These are phyloP conservation scores for Antennarius striatus DNA, from an alignment of 2,113 vertebrate species.

Conservation along the genomic window DNA sequence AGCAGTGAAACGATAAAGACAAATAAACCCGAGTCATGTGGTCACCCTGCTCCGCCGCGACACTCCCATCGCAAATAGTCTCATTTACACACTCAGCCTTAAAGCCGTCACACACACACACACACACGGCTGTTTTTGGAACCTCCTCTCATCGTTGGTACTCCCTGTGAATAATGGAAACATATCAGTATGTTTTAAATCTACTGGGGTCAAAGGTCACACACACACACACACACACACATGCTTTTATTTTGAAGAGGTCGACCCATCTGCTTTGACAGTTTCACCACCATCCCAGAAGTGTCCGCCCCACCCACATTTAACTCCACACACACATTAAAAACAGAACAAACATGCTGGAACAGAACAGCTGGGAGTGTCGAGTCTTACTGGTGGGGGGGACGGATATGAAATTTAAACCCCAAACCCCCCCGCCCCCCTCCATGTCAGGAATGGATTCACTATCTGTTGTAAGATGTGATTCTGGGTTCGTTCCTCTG, in stretches of 20 bases:
- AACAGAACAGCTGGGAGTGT: slow-evolving; percentile 57
- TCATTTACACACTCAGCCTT: slow-evolving; percentile 42
- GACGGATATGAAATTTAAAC: too few species aligned
- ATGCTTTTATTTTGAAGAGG: neutral
- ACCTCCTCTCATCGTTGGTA: slow-evolving; percentile 49
- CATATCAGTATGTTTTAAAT: too few species aligned
- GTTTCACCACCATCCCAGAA: slow-evolving; percentile 26
- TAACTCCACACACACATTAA: slow-evolving; percentile 18
- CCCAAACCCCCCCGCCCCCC: too few species aligned
- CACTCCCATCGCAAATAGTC: slow-evolving; percentile 76
- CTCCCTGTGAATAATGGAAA: slow-evolving; percentile 54
- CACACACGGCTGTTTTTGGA: slow-evolving; percentile 20
- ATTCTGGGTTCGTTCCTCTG: too few species aligned
- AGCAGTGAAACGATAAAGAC: slow-evolving; percentile 36
- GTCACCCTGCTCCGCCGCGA: slow-evolving; percentile 42
- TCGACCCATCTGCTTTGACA: slow-evolving; percentile 18
- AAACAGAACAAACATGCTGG: slow-evolving; percentile 55
- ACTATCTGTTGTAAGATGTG: too few species aligned
- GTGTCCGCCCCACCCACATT: slow-evolving; percentile 48
- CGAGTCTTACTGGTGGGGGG: slow-evolving; percentile 29
- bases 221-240: too few species aligned
- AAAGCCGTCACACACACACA: neutral
- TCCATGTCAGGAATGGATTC: too few species aligned
- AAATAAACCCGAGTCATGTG: slow-evolving; percentile 63
- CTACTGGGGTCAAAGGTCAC: too few species aligned